These are phyloP conservation scores for Chrosomus eos DNA, from an alignment of 2,797 vertebrate species.

Conservation along the genomic window DNA sequence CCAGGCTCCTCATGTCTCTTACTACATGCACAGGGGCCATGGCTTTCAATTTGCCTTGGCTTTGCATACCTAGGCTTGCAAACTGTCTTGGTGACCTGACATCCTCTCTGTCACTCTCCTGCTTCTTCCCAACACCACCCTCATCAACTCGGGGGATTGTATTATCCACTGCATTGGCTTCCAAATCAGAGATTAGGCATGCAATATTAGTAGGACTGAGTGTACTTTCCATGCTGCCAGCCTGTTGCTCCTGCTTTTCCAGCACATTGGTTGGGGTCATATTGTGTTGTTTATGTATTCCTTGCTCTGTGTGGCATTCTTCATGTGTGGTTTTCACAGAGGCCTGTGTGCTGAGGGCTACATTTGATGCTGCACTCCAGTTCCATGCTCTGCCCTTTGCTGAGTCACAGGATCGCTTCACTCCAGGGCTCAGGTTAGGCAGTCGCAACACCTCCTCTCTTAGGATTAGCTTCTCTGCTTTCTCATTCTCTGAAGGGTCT, in stretches of 20 bases:
- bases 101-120: constrained; percentile 43
- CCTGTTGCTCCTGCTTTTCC: constrained; percentile 63
- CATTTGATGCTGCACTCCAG: constrained; percentile 48
- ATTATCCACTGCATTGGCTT: constrained; percentile 43
- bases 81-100: constrained; percentile 41
- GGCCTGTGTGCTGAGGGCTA: constrained; percentile 47
- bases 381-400: constrained; percentile 58
- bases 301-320: constrained; percentile 52
- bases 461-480: constrained; percentile 49
- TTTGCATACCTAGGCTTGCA: constrained; percentile 42
- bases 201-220: constrained; percentile 26
- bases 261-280: constrained; percentile 54
- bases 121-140: constrained; percentile 41
- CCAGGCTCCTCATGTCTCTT: constrained; percentile 83
- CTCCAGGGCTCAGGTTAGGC: constrained; percentile 49
- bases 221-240: constrained; percentile 52
- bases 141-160: constrained; percentile 16
- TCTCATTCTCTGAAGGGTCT: constrained; percentile 51
- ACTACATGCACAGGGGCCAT: constrained; percentile 76
- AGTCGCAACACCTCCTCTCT: constrained; percentile 43
- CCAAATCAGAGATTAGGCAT: constrained; percentile 39
- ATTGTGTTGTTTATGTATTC: constrained; percentile 58
- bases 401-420: constrained; percentile 60
- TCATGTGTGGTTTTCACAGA: constrained; percentile 55
- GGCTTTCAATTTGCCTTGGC: constrained; percentile 60